Conservation (phyloP, 2,797 vertebrate genomes). For the Chaunax sp. region DNA sequence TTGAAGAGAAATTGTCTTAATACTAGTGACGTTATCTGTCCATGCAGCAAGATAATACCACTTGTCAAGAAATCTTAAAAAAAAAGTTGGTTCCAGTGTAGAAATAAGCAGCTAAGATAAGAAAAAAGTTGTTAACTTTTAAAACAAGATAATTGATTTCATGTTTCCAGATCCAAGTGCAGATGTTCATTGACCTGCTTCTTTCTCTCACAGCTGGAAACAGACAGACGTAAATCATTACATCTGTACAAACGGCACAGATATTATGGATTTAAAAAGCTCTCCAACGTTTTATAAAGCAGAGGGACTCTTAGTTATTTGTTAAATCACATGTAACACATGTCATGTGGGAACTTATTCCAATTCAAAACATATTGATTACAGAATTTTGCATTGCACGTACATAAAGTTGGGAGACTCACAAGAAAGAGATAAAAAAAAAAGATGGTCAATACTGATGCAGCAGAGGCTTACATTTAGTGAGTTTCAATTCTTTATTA, state of each 20-base stretch:
- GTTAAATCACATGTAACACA: neutral
- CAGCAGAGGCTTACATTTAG: too few species aligned
- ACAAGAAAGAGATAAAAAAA: neutral
- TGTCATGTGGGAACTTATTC: neutral
- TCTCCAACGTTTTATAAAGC: neutral
- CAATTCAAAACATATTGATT: too few species aligned
- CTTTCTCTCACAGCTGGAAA: slow-evolving; percentile 13
- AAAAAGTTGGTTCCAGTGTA: too few species aligned
- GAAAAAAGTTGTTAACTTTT: too few species aligned
- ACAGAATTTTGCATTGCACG: neutral
- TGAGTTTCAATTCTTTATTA: too few species aligned
- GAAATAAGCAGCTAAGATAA: too few species aligned
- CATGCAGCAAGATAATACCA: too few species aligned
- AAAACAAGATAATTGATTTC: too few species aligned
- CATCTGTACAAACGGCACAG: neutral
- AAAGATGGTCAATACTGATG: neutral
- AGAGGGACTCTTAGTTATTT: neutral
- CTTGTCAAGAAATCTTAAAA: too few species aligned
- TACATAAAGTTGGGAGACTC: neutral
- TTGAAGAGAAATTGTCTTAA: too few species aligned
- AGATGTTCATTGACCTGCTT: slow-evolving; percentile 7
- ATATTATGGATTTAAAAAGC: neutral
- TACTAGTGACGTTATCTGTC: too few species aligned
- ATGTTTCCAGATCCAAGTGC: too few species aligned
- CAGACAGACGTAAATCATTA: neutral